Evolutionary conservation across 2,888 invertebrate species (phyloP), one percentile per base, ranked within the genome.

Genomic region (Tupiocoris notatus): DNA sequence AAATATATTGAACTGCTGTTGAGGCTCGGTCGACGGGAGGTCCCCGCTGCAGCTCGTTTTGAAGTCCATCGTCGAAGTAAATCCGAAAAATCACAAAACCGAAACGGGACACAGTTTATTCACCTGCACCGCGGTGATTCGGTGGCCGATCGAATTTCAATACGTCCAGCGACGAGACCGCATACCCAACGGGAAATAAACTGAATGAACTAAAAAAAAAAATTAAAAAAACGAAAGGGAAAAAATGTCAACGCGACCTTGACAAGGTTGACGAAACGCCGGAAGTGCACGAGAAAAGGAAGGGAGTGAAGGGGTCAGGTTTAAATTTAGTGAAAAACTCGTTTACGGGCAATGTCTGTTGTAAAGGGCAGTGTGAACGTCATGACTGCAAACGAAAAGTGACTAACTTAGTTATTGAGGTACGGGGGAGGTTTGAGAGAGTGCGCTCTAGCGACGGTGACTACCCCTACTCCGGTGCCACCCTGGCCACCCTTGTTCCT

Each of bases 1-100:
- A 85, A 94, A 94, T 83, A 94, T 94, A 87, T 94, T 94, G 87
- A 94, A 94, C 86, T 93, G 93, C 84, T 93, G 85, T 85, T 85
- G 85, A 85, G 86, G 85, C 85, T 85, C 80, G 6, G 39, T 7
- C 85, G 85, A 84, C 76, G 78, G 79, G 39, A 76, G 77, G 79
- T 79, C 74, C 63, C 78, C 77, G 80, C 75, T 63, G 78, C 78
- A 68, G 78, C 77, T 75, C 68, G 76, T 77, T 74, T 78, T 78
- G 76, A 77, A 79, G 64, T 78, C 79, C 80, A 79, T 77, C 63
- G 59, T 12, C 39, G 39, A 39, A 39, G 39, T 39, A 3, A 12
- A 1, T 23, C 58, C 21, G 18, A n/a, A 20, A 1, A 24, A 24
- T 17, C 23, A 7, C 56, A n/a, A n/a, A 71, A 12, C 67, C 57